phyloP scores from a whole-genome alignment of 2,888 invertebrate genomes.

The Urechis unicinctus region DNA sequence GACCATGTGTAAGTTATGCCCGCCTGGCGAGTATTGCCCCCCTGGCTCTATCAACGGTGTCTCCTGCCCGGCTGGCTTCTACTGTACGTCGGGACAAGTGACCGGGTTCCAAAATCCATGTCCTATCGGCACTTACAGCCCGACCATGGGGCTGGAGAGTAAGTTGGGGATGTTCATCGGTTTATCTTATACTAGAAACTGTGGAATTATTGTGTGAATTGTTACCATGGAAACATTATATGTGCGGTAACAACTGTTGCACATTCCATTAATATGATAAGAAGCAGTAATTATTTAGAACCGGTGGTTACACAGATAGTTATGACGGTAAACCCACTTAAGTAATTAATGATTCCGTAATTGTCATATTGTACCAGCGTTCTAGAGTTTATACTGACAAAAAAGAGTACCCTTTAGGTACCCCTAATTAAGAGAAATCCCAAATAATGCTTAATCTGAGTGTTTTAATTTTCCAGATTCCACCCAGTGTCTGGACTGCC shows the following conservation, averaged over 20 bases:
- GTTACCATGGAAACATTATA: no score
- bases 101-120: constrained; percentile 38
- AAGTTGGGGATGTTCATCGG: no score
- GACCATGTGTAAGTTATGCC: constrained; percentile 31
- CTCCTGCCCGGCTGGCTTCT: constrained; percentile 34
- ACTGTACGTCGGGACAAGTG: constrained; percentile 31
- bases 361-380: not conserved
- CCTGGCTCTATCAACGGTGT: constrained; percentile 27
- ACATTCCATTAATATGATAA: no score
- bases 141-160: constrained; percentile 29
- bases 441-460: not conserved
- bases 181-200: no score
- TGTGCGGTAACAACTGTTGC: no score
- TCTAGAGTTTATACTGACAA: not conserved
- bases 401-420: no score
- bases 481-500: constrained; percentile 36
- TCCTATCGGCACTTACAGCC: constrained; percentile 41
- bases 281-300: no score
- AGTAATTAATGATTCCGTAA: no score
- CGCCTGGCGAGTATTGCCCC: constrained; percentile 35
- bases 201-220: no score
- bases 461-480: constrained; percentile 20
- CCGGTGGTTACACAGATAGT: no score
- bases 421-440: not conserved
- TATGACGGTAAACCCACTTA: no score